phyloP scores from a whole-genome alignment of 2,113 vertebrate genomes.

The Coptodon bakossiorum region DNA sequence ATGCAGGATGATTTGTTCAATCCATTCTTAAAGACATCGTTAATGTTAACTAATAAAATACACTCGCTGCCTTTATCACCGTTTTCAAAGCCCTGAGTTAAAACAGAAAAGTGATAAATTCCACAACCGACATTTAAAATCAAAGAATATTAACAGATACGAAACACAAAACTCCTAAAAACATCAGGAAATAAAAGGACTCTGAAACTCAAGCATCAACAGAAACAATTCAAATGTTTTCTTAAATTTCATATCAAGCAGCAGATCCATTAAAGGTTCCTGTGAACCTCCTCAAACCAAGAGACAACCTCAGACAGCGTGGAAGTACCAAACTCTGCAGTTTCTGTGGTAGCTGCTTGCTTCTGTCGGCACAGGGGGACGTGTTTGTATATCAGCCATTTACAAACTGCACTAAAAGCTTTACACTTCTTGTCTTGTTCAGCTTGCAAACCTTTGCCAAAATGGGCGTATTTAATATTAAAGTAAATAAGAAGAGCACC shows the following conservation, averaged over 20 bases:
- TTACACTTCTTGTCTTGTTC: not conserved
- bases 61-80: accelerated
- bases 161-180: not conserved
- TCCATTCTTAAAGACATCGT: not conserved
- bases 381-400: accelerated
- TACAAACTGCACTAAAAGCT: not conserved
- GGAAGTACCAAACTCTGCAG: not conserved
- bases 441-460: not conserved
- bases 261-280: not conserved
- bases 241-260: not conserved
- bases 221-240: not conserved
- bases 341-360: not conserved
- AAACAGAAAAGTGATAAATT: not conserved
- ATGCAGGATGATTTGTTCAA: not conserved
- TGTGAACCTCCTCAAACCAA: accelerated
- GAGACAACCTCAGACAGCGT: accelerated
- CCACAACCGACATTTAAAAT: not conserved
- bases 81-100: not conserved
- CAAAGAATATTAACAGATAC: not conserved
- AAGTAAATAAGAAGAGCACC: not conserved
- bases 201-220: not conserved
- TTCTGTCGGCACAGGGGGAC: not conserved
- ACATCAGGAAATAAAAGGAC: not conserved
- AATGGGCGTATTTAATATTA: not conserved
- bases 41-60: not conserved